Conservation (phyloP, 2,113 vertebrate genomes). For the Harpagus bidentatus region DNA sequence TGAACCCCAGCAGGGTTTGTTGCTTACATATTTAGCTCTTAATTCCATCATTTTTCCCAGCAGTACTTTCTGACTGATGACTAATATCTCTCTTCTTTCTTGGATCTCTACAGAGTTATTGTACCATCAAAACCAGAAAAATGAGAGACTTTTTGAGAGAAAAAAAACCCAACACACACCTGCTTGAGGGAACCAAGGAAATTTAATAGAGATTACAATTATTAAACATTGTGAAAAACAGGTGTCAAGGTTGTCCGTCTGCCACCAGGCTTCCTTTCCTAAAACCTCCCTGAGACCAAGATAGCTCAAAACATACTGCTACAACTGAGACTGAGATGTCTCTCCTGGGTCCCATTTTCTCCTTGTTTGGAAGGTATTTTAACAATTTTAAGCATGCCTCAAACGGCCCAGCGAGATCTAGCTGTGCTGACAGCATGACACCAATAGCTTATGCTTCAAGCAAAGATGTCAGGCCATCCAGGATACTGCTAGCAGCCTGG, state of each 20-base stretch:
- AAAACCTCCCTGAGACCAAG: not conserved
- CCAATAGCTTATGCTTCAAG: not conserved
- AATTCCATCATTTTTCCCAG: not conserved
- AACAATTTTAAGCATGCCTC: not conserved
- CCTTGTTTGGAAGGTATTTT: not conserved
- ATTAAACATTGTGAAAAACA: not conserved
- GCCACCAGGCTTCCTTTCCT: not conserved
- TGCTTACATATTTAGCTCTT: not conserved
- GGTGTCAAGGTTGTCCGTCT: not conserved
- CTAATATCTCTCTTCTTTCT: not conserved
- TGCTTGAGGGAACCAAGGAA: not conserved
- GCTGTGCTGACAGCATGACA: not conserved
- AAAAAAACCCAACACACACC: not conserved
- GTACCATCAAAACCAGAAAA: not conserved
- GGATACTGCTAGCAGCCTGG: not conserved
- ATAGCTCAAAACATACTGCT: not conserved
- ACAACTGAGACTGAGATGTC: not conserved
- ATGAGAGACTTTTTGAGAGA: not conserved
- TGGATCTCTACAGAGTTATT: not conserved
- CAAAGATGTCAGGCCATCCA: not conserved
- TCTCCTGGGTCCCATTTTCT: not conserved
- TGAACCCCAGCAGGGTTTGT: not conserved
- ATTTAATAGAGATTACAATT: not conserved
- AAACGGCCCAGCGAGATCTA: fast-evolving
- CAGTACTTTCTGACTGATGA: not conserved